Base-by-base conservation (phyloP, 2,888 invertebrate species). In the Papilio demoleus region DNA sequence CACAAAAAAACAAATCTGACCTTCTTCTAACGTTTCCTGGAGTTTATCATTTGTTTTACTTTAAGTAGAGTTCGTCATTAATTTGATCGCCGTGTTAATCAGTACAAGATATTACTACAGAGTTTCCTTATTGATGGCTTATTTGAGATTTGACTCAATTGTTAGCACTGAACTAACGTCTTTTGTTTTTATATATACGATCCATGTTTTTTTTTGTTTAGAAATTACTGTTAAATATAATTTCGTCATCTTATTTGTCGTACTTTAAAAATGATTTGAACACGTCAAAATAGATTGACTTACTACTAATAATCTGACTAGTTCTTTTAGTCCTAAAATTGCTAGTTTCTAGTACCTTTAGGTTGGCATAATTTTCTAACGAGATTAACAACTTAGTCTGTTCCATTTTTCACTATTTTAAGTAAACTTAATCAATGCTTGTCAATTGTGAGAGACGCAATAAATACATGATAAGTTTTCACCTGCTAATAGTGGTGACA, bases 401-500 rank as follows among this genome's bases (percentile, higher is more conserved):
- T 14, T 12, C 14, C 19, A 17, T 17, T 19, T 9, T 42, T n/a
- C 6, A n/a, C n/a, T 42, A n/a, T 42, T 6, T 1, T 50, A 50
- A 22, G 8, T 6, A n/a, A 27, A 2, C 34, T 58, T 17, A 36
- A 36, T 58, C 11, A 17, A 58, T 19, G 11, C 34, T 34, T 22
- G 5, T 56, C 61, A 14, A 1, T 27, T 58, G 36, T 63, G 47
- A 45, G 27, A 19, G 4, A 12, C 24, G 27, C 47, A 22, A 60
- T 47, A 19, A 38, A 59, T 64, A 27, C 58, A 64, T 64, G 70
- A 70, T 76, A 76, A 73, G 80, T 83, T 88, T 88, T 89, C 89
- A 84, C 88, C 79, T 86, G 87, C 85, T 87, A 85, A 82, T 82
- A 82, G 78, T 75, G 76, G 78, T 75, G 74, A 70, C 74, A 70